A percentile compares a stretch with the other conserved stretches of the same genome.
These are phyloP conservation scores for Xyrichtys novacula DNA, from an alignment of 2,797 vertebrate species.

Conservation along the genomic window DNA sequence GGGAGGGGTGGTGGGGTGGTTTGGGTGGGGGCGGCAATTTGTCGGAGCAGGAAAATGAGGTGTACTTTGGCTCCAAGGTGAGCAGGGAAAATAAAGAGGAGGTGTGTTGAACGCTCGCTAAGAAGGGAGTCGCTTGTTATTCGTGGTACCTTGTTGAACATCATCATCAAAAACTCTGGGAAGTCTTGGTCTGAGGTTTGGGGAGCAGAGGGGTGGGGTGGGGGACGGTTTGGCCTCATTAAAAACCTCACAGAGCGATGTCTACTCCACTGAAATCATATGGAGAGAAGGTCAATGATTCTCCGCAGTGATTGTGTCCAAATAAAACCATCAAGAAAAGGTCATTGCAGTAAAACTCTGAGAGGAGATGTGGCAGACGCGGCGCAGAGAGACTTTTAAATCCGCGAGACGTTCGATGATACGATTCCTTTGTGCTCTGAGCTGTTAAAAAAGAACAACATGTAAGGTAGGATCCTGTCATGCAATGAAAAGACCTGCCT, in stretches of 20 bases:
- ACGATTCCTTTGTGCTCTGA: conserved; percentile 1
- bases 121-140: conserved; percentile 29
- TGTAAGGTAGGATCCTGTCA: conserved; percentile 42
- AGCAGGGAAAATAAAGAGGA: conserved; percentile 33
- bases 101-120: conserved; percentile 5
- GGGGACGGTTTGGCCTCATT: conserved; percentile 40
- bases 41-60: conserved; percentile 31
- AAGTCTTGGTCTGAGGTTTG: background rate
- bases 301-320: conserved; percentile 26
- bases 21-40: conserved; percentile 31
- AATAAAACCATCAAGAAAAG: conserved; percentile 38
- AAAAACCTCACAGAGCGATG: conserved; percentile 35
- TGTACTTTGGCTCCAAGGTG: conserved; percentile 48
- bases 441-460: conserved; percentile 22
- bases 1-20: conserved; percentile 19
- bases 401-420: background rate
- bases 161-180: conserved; percentile 25
- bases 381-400: conserved; percentile 2
- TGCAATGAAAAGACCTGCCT: conserved; percentile 58
- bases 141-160: conserved; percentile 36
- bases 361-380: background rate
- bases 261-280: conserved; percentile 33
- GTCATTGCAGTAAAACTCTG: conserved; percentile 17
- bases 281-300: conserved; percentile 47
- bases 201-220: background rate